Percentiles rank a stretch among this genome's conserved stretches.
Evolutionary conservation across 2,113 vertebrate species (phyloP).

Genomic region (Eclectus roratus): DNA sequence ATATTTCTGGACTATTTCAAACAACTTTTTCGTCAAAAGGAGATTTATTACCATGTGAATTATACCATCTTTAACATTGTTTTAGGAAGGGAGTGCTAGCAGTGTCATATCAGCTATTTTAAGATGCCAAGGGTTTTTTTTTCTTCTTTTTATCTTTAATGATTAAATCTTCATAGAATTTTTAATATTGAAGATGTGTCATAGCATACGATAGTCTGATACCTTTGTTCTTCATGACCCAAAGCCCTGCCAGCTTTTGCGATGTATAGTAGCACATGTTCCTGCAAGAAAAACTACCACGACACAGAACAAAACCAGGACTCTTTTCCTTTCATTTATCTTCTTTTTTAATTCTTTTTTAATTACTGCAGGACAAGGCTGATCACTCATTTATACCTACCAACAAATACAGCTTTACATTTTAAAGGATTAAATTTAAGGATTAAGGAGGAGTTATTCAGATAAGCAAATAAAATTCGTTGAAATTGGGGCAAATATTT

Average conservation of each 20-base stretch:
- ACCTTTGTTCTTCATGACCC: neutral
- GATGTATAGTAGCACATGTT: accelerated
- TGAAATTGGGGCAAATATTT: neutral
- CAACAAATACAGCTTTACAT: neutral
- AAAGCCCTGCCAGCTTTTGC: neutral
- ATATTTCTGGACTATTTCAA: neutral
- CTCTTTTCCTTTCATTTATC: neutral
- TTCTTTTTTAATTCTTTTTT: neutral
- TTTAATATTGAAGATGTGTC: neutral
- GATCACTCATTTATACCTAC: neutral
- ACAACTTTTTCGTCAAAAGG: neutral
- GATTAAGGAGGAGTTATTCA: neutral
- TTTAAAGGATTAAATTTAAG: neutral
- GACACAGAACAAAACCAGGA: neutral
- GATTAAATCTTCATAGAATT: neutral
- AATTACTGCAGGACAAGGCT: accelerated
- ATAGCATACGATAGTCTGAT: neutral
- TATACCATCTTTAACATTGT: neutral
- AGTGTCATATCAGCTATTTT: neutral
- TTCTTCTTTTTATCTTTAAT: neutral
- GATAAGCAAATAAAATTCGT: neutral
- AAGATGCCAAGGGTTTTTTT: neutral
- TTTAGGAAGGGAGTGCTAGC: neutral
- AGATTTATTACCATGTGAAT: neutral
- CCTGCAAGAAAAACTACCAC: neutral